Evolutionary conservation across 2,888 invertebrate species (phyloP).

Genomic region (Epistrophe eligans): DNA sequence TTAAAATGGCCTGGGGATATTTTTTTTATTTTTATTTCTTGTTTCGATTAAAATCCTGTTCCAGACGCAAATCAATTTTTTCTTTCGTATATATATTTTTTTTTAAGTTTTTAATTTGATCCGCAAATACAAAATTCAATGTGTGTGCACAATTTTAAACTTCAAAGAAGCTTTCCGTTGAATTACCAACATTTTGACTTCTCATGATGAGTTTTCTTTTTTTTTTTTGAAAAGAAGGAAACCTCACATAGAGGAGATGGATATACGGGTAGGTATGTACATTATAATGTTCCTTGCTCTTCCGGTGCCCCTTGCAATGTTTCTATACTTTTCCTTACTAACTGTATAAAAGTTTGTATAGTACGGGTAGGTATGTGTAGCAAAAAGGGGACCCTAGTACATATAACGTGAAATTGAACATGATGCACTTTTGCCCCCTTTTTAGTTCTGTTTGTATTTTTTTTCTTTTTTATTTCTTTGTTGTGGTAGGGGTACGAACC

Average conservation of each 20-base stretch:
- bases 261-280: background rate
- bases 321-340: background rate
- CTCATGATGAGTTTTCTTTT: conserved; percentile 30
- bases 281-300: background rate
- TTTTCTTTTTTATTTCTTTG: background rate
- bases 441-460: conserved; percentile 19
- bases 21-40: background rate
- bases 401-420: conserved; percentile 41
- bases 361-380: too few species aligned
- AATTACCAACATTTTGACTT: conserved; percentile 12
- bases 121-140: conserved; percentile 22
- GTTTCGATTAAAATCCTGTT: background rate
- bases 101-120: conserved; percentile 14
- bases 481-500: background rate
- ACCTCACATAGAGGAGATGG: background rate
- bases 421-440: conserved; percentile 45
- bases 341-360: background rate
- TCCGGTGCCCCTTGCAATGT: background rate
- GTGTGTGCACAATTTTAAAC: conserved; percentile 14
- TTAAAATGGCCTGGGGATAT: conserved; percentile 11
- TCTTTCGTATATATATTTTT: background rate
- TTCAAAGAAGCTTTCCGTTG: conserved; percentile 18
- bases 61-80: conserved; percentile 25
- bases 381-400: background rate
- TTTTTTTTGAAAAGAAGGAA: background rate